Conservation (phyloP, 2,888 invertebrate species). For the Trissolcus japonicus region DNA sequence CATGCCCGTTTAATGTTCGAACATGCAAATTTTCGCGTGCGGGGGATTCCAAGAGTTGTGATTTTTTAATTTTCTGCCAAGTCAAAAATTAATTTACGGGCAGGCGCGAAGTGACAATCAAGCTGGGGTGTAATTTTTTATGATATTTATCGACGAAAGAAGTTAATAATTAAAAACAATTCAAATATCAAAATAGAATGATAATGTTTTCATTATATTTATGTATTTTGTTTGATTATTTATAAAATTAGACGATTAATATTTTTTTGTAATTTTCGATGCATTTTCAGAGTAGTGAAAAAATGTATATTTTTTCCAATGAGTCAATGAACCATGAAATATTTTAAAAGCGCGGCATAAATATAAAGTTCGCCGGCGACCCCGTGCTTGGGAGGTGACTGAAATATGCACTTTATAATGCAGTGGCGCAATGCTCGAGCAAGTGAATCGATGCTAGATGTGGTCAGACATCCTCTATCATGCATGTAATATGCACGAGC, state of each 20-base stretch:
- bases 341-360: slow-evolving; percentile 3
- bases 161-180: too few relatives aligned
- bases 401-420: slow-evolving; percentile 53
- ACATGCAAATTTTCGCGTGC: slow-evolving; percentile 31
- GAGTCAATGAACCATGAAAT: background rate
- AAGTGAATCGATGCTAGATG: slow-evolving; percentile 62
- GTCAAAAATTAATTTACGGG: slow-evolving; percentile 28
- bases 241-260: too few relatives aligned
- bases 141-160: too few relatives aligned
- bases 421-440: slow-evolving; percentile 38
- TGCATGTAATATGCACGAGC: slow-evolving; percentile 66
- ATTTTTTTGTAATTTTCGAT: too few relatives aligned
- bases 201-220: too few relatives aligned
- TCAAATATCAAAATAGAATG: too few relatives aligned
- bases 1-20: slow-evolving; percentile 4
- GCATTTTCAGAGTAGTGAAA: too few relatives aligned
- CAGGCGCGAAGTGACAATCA: background rate
- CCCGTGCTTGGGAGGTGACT: slow-evolving; percentile 12
- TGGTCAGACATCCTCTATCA: slow-evolving; percentile 61
- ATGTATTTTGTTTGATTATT: too few relatives aligned
- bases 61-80: slow-evolving; percentile 29
- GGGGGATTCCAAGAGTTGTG: slow-evolving; percentile 18
- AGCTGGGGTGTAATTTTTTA: too few relatives aligned
- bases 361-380: slow-evolving; percentile 3
- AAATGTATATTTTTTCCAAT: too few relatives aligned